Evolutionary conservation across 1,140 invertebrate genomes (phyloP).

Genomic region (Neodiprion pinetum): DNA sequence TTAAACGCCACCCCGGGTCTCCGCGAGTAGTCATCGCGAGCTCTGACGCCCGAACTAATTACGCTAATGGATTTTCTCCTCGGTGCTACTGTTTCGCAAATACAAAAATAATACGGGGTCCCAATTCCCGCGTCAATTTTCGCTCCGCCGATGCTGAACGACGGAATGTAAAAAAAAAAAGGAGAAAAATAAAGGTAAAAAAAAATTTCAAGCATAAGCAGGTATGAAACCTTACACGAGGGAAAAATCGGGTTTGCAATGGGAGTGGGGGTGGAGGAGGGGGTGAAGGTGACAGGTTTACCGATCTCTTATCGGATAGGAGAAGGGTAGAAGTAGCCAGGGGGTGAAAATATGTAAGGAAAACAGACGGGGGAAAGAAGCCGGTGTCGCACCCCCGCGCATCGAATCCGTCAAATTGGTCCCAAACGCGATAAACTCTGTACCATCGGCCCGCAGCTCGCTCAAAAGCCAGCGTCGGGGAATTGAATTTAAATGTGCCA

Average conservation of each 20-base stretch:
- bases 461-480: slow-evolving; percentile 30
- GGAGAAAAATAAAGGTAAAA: no score
- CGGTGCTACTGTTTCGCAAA: neutral
- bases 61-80: neutral
- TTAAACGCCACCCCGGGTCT: neutral
- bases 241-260: no score
- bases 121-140: no score
- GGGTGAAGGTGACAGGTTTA: neutral
- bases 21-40: neutral
- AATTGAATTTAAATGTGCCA: slow-evolving; percentile 55
- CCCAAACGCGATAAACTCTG: slow-evolving; percentile 51
- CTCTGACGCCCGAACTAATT: neutral
- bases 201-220: no score
- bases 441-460: slow-evolving; percentile 28
- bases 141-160: no score
- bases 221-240: no score
- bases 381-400: neutral
- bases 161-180: no score
- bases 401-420: slow-evolving; percentile 45
- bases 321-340: neutral
- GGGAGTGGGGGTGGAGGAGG: no score
- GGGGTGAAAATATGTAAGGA: neutral
- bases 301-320: neutral
- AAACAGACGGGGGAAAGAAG: neutral
- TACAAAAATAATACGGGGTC: no score